Base-by-base conservation (phyloP, 2,888 invertebrate species). In the Anoplius nigerrimus region DNA sequence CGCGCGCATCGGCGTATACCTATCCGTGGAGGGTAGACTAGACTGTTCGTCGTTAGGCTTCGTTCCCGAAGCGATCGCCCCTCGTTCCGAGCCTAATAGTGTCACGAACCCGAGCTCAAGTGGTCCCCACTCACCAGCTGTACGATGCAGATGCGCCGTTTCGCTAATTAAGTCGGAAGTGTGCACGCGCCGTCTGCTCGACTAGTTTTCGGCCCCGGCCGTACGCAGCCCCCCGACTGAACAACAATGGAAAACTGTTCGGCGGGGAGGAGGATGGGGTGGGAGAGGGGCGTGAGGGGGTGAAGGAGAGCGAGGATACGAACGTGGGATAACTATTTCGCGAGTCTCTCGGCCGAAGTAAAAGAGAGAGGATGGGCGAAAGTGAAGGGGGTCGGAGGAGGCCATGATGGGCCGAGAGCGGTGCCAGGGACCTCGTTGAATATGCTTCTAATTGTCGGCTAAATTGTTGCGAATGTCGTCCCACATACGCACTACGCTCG, bases 371-470 rank as follows among this genome's bases (percentile, higher is more conserved):
- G 52, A 52, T 2, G 8, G 8, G 13, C 11, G 48, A n/a, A n/a
- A 3, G 48, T 4, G n/a, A 6, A 4, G 18, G 16, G 48, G 42
- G 18, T 43, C 27, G 11, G 55, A 55, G 27, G 56, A 20, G 42
- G 15, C 6, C 0, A 21, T 20, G 11, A 45, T 21, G 13, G 21
- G 15, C 2, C 3, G 53, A 53, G 22, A 18, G 27, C 18, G 18
- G 15, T 27, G 34, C 11, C 2, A 13, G 6, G 15, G 56, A n/a
- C 5, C 18, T 18, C 16, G 16, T 21, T 56, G 57, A 63, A 62
- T 69, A 58, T 56, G 70, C 56, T 63, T 56, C 71, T 71, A 71
- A 71, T 71, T 71, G 71, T 69, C 59, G 63, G 70, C 60, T 71
- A 66, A 71, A 65, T 60, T 63, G 65, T 65, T 64, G 54, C 69